These are phyloP conservation scores for Leucoraja erinaceus DNA, from an alignment of 2,113 vertebrate genomes.

Conservation along the genomic window DNA sequence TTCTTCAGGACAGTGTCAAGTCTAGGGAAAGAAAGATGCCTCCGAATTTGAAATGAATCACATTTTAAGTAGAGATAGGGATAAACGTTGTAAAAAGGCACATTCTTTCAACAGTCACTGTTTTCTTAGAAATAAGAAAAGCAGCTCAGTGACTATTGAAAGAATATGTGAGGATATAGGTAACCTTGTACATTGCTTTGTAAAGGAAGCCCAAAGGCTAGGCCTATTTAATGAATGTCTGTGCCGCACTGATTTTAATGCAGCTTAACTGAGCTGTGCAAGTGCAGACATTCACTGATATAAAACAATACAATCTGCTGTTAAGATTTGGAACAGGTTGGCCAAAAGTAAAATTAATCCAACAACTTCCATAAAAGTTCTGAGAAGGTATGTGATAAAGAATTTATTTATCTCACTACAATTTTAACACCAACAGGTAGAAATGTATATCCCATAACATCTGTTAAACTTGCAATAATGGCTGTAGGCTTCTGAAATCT, in stretches of 20 bases:
- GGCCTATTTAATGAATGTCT: background rate
- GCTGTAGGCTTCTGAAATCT: too few relatives aligned
- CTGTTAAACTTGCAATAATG: too few relatives aligned
- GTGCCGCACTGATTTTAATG: background rate
- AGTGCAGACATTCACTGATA: background rate
- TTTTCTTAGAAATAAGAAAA: background rate
- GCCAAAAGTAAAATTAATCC: background rate
- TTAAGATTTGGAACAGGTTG: background rate
- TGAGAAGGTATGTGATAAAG: background rate
- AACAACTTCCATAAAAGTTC: background rate
- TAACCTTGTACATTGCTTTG: background rate
- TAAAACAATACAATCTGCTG: background rate
- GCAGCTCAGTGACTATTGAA: background rate
- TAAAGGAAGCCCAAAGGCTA: background rate
- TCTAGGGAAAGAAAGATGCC: background rate
- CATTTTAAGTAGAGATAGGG: background rate
- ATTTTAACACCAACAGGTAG: background rate
- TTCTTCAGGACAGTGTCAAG: background rate
- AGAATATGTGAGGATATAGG: background rate
- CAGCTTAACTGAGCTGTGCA: background rate
- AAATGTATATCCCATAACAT: too few relatives aligned
- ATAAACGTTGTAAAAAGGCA: background rate
- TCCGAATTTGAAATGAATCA: background rate
- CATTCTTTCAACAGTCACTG: too few relatives aligned
- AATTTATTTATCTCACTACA: background rate